phyloP scores from a whole-genome alignment of 37 sponge, comb jelly and placozoan genomes.

The Lycopodina hypogea region DNA sequence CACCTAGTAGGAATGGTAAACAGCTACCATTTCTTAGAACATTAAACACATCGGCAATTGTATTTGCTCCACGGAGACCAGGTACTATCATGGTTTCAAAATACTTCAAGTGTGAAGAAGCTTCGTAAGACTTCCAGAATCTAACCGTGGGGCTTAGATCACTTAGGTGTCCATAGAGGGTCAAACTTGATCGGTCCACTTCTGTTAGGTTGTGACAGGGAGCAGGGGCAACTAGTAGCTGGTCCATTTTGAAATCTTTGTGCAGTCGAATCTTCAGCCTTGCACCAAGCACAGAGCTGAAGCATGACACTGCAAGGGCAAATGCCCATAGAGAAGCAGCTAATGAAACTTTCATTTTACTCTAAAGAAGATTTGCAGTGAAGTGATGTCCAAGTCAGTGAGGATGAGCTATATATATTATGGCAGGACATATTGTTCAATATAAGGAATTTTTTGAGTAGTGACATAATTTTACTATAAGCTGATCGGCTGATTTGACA shows the following conservation, averaged over 20 bases:
- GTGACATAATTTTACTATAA: too few relatives aligned
- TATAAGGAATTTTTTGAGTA: too few relatives aligned
- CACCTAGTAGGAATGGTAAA: conserved; percentile 10
- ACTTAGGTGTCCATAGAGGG: conserved; percentile 1
- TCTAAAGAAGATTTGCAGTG: too few relatives aligned
- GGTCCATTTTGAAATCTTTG: not conserved
- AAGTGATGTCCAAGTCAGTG: too few relatives aligned
- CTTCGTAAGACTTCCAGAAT: not conserved
- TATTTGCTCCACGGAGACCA: not conserved
- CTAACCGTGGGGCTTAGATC: not conserved
- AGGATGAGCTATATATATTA: too few relatives aligned
- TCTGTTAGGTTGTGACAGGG: not conserved
- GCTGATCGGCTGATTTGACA: too few relatives aligned
- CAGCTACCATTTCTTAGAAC: not conserved
- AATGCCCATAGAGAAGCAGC: too few relatives aligned
- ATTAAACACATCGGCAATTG: conserved; percentile 6
- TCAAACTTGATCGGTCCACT: not conserved
- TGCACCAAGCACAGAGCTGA: not conserved
- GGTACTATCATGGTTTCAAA: not conserved
- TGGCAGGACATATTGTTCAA: too few relatives aligned
- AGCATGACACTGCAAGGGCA: too few relatives aligned
- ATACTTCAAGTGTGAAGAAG: not conserved
- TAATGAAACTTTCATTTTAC: too few relatives aligned
- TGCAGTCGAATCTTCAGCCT: not conserved
- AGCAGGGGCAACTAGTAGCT: not conserved